These are phyloP conservation scores for Lasiurus borealis DNA, from an alignment of 2,113 vertebrate species.

Conservation along the genomic window DNA sequence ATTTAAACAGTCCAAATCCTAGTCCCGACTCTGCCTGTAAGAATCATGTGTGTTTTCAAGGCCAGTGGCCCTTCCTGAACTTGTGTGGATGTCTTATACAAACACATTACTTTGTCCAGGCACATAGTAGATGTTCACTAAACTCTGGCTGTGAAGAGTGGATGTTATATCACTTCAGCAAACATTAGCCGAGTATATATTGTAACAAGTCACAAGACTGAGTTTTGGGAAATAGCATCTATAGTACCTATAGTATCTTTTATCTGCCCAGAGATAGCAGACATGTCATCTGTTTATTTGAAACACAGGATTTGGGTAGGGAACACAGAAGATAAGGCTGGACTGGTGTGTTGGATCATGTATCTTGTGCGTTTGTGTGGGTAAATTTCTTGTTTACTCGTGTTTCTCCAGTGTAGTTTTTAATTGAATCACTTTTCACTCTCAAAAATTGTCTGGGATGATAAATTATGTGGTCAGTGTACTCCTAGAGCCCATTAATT, in stretches of 20 bases:
- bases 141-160: neutral
- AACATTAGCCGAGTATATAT: neutral
- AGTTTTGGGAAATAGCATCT: neutral
- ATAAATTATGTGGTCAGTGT: neutral
- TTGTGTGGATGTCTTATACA: neutral
- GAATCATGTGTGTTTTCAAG: neutral
- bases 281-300: neutral
- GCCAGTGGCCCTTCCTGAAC: neutral
- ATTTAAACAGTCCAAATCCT: neutral
- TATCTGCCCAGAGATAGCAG: neutral
- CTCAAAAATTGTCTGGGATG: slow-evolving; percentile 14
- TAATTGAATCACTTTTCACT: neutral
- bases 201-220: neutral
- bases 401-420: neutral
- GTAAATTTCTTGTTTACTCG: neutral
- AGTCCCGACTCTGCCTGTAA: neutral
- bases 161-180: neutral
- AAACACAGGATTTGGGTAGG: neutral
- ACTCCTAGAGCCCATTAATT: neutral
- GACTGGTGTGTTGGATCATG: neutral
- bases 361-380: neutral
- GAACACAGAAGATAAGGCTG: neutral
- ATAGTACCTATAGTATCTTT: neutral
- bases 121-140: neutral
- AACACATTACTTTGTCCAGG: neutral